Evolutionary conservation across 2,888 invertebrate species (phyloP).

Genomic region (Flexamia atlantica): DNA sequence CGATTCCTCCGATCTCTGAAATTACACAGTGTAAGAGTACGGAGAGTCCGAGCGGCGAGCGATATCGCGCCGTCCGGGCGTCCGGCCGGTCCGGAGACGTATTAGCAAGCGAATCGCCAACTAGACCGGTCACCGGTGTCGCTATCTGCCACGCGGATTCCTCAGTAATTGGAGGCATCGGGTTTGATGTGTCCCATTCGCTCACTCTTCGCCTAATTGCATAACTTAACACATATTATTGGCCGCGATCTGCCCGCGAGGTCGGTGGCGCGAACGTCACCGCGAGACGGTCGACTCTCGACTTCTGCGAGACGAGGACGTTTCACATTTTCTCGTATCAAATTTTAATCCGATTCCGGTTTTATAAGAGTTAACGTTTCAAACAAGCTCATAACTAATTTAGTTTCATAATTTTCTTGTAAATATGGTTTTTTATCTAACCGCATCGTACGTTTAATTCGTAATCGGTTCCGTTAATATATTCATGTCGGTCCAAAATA

Average conservation of each 20-base stretch:
- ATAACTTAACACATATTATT: slow-evolving; percentile 39
- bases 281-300: too few relatives aligned
- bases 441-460: too few relatives aligned
- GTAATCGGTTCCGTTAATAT: too few relatives aligned
- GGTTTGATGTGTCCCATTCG: slow-evolving; percentile 37
- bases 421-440: too few relatives aligned
- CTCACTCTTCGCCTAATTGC: slow-evolving; percentile 35
- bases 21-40: neutral
- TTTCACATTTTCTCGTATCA: too few relatives aligned
- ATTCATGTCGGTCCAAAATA: too few relatives aligned
- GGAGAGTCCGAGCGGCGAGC: neutral
- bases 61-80: too few relatives aligned
- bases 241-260: neutral
- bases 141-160: slow-evolving; percentile 36
- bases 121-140: slow-evolving; percentile 18
- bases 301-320: too few relatives aligned
- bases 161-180: slow-evolving; percentile 48
- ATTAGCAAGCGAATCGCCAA: slow-evolving; percentile 24
- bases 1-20: neutral
- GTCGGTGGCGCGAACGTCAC: neutral
- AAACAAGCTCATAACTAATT: too few relatives aligned
- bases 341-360: too few relatives aligned
- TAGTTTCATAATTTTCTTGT: too few relatives aligned
- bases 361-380: too few relatives aligned
- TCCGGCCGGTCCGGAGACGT: neutral